These are phyloP conservation scores for Scrobipalpa atriplicella DNA, from an alignment of 2,888 invertebrate genomes.

Conservation along the genomic window DNA sequence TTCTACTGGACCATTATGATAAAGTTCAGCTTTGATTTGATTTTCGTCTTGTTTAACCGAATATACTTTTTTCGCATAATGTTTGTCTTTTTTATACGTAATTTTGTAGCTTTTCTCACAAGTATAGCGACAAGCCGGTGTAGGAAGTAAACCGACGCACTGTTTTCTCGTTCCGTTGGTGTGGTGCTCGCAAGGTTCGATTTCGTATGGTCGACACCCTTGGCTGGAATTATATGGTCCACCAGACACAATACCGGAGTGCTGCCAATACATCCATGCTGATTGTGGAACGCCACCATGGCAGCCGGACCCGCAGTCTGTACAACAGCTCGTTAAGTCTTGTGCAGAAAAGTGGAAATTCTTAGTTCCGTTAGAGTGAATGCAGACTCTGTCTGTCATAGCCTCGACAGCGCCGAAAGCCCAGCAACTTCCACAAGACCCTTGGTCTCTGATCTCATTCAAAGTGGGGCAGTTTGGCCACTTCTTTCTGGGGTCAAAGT, in stretches of 20 bases:
- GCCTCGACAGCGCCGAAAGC: constrained; percentile 96
- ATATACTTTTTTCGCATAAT: constrained; percentile 86
- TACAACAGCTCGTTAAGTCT: constrained; percentile 92
- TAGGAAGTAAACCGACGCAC: constrained; percentile 73
- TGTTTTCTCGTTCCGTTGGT: constrained; percentile 90
- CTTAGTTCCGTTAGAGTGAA: constrained; percentile 87
- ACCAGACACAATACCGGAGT: constrained; percentile 93
- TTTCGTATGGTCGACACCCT: constrained; percentile 94
- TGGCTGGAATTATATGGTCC: constrained; percentile 89
- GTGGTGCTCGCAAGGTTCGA: constrained; percentile 84
- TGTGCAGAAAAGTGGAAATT: constrained; percentile 92
- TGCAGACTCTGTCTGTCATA: constrained; percentile 95
- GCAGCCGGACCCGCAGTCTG: constrained; percentile 90
- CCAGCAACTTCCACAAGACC: constrained; percentile 98
- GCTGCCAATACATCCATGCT: constrained; percentile 95
- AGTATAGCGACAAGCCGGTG: constrained; percentile 89
- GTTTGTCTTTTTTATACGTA: constrained; percentile 88
- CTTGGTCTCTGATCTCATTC: constrained; percentile 91
- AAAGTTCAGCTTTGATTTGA: constrained; percentile 88
- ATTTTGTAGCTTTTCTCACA: constrained; percentile 87
- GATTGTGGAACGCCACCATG: constrained; percentile 90
- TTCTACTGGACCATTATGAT: constrained; percentile 90
- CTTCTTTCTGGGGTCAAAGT: constrained; percentile 90
- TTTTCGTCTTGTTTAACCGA: constrained; percentile 39
- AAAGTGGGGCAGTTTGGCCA: constrained; percentile 95